Percentiles rank a stretch among this genome's conserved stretches.
Evolutionary conservation across 2,113 vertebrate species (phyloP).

Genomic region (Cyanoramphus novaezelandiae): DNA sequence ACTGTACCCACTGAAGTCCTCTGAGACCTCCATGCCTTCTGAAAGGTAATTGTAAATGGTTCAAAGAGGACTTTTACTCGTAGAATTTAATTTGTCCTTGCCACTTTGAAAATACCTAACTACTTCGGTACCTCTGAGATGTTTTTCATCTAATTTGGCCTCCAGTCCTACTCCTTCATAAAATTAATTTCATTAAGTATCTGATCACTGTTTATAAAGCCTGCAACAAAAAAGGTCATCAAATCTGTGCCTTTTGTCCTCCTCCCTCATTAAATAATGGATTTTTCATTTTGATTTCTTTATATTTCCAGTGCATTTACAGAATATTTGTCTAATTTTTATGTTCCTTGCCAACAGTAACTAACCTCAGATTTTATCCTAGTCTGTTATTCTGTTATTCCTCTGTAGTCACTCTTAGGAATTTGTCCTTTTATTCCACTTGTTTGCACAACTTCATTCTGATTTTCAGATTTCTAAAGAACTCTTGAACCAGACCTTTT

Average conservation of each 20-base stretch:
- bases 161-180: neutral
- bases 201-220: neutral
- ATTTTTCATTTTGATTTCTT: neutral
- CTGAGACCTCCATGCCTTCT: neutral
- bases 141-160: neutral
- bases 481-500: neutral
- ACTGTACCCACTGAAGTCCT: neutral
- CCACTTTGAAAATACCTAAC: neutral
- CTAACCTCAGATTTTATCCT: neutral
- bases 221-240: neutral
- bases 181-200: neutral
- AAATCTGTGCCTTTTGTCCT: neutral
- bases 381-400: neutral
- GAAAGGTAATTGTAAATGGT: neutral
- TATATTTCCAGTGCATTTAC: neutral
- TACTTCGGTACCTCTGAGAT: neutral
- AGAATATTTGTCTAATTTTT: neutral
- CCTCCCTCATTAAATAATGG: neutral
- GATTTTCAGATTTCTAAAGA: neutral
- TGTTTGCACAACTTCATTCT: neutral
- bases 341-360: neutral
- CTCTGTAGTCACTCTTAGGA: neutral
- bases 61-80: neutral
- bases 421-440: neutral
- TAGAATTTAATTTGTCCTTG: neutral